phyloP scores from a whole-genome alignment of 2,797 vertebrate species.

The Sebastes taczanowskii region DNA sequence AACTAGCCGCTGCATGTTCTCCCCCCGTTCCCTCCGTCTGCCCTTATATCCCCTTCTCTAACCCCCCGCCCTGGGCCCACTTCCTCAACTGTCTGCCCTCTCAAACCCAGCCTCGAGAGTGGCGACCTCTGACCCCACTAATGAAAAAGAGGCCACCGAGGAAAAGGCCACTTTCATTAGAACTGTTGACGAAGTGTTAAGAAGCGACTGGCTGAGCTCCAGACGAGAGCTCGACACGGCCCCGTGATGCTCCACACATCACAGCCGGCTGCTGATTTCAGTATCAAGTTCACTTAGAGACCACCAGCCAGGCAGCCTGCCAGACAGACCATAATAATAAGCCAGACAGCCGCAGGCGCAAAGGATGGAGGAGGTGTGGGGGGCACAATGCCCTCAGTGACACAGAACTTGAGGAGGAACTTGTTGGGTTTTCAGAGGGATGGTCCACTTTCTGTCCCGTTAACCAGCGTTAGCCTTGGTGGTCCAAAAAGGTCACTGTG shows the following conservation, averaged over 20 bases:
- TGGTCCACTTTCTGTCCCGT: neutral
- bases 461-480: neutral
- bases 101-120: slow-evolving; percentile 46
- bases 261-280: slow-evolving; percentile 67
- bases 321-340: slow-evolving; percentile 76
- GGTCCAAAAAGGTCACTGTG: no score
- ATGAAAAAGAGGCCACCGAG: slow-evolving; percentile 80
- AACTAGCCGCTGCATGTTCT: slow-evolving; percentile 45
- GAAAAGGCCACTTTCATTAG: slow-evolving; percentile 81
- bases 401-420: slow-evolving; percentile 17
- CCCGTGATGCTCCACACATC: slow-evolving; percentile 53
- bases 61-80: slow-evolving; percentile 30
- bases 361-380: neutral
- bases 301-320: slow-evolving; percentile 65
- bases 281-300: slow-evolving; percentile 79
- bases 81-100: slow-evolving; percentile 61
- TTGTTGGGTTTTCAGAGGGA: neutral
- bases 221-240: slow-evolving; percentile 43
- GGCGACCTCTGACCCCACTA: slow-evolving; percentile 77
- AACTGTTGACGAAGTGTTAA: slow-evolving; percentile 81
- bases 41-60: slow-evolving; percentile 11
- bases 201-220: slow-evolving; percentile 65
- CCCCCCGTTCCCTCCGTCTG: slow-evolving; percentile 36
- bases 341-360: slow-evolving; percentile 61
- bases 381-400: slow-evolving; percentile 51